Evolutionary conservation across 2,888 invertebrate species (phyloP), one percentile per base, ranked within the genome.

Genomic region (Rhingia campestris): DNA sequence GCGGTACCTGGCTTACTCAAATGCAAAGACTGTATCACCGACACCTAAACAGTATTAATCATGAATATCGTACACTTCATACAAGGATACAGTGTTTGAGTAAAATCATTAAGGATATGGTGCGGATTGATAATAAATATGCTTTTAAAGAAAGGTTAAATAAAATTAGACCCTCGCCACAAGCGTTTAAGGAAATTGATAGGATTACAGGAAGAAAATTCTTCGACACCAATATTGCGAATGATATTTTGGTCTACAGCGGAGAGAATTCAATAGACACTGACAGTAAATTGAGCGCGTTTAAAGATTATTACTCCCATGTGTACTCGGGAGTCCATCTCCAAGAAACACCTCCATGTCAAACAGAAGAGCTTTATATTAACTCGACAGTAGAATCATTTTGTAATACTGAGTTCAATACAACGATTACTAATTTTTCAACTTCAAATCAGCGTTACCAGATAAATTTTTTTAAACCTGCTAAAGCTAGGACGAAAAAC

Each of bases 151-250:
- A n/a, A n/a, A n/a, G n/a, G n/a, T n/a, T n/a, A n/a, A n/a, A n/a
- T n/a, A n/a, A n/a, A n/a, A 67, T 67, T n/a, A 67, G 33, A 30
- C 35, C 35, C 9, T 67, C 54, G 4, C 54, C 33, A 4, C 58
- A 58, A 47, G 69, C 69, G 6, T 69, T 58, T 39, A 56, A 49
- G 9, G 32, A 69, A 58, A 69, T 58, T 22, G 45, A 56, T 7
- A 47, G 37, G 10, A 53, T 66, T 35, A 56, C 54, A n/a, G 67
- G 56, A 22, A 45, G 56, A 58, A 58, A 49, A 45, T 69, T 37
- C 33, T 56, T 56, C n/a, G 47, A 12, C 0, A 58, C 39, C 0
- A 12, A 56, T 33, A 51, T 51, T 9, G 39, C 41, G 9, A 58
- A 43, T 2, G 49, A 59, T 35, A 51, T 39, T 9, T 1, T 59